Conservation (phyloP, 2,113 vertebrate species). For the Acanthisitta chloris region DNA sequence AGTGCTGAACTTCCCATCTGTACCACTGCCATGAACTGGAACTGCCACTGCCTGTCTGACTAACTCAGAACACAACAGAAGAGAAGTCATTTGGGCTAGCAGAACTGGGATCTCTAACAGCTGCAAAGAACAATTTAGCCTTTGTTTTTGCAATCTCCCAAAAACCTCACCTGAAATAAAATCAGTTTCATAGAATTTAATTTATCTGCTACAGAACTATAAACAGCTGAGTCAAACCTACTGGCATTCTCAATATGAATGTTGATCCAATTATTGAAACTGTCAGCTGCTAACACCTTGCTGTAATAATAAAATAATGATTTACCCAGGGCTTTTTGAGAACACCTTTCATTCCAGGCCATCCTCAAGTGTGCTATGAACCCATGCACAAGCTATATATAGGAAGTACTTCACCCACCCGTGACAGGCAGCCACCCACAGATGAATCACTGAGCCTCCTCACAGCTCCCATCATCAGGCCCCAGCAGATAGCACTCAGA, state of each 20-base stretch:
- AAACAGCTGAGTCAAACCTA: constrained; percentile 31
- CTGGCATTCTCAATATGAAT: background rate
- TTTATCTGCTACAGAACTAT: background rate
- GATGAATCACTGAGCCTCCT: constrained; percentile 47
- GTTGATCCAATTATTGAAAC: constrained; percentile 29
- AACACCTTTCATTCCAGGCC: constrained; percentile 32
- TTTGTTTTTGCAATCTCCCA: background rate
- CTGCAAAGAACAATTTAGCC: background rate
- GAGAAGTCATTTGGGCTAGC: background rate
- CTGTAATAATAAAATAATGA: constrained; percentile 11
- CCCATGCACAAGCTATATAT: constrained; percentile 9
- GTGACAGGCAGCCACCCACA: constrained; percentile 42
- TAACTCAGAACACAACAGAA: background rate
- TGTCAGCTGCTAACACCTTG: background rate
- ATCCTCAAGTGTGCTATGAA: background rate
- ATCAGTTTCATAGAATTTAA: background rate
- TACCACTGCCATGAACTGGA: background rate
- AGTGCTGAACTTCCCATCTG: background rate
- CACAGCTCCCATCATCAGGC: background rate
- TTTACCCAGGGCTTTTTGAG: background rate
- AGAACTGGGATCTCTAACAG: background rate
- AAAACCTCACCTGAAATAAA: background rate
- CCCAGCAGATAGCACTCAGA: background rate
- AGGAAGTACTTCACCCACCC: constrained; percentile 9
- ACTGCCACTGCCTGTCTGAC: background rate